Evolutionary conservation across 53 echinoderm and acorn worm genomes (phyloP), one percentile per base, ranked within the genome.

Genomic region (Astropecten irregularis): DNA sequence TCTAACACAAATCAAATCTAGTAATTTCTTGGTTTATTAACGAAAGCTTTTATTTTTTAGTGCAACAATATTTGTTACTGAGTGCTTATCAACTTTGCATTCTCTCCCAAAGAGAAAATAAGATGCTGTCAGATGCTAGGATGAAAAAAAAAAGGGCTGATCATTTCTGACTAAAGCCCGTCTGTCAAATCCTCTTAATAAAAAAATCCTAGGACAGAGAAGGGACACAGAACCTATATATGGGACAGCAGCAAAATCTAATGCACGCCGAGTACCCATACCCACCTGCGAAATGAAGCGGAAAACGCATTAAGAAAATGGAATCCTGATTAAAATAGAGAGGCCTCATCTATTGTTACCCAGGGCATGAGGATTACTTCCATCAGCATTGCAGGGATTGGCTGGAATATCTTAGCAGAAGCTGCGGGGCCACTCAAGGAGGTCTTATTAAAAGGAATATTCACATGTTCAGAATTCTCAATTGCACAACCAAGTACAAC

Each of bases 281-380:
- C n/a, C n/a, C n/a, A n/a, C n/a, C n/a, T n/a, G 76, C 22, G 57
- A 58, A 76, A 39, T 56, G 58, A 76, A 57, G 57, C 38, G 58
- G 58, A 76, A 76, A 76, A 76, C 27, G 76, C 76, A 76, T 76
- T 76, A 76, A 58, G 57, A 76, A 73, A 76, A 76, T 76, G 76
- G 58, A 76, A 57, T 57, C 58, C 76, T 76, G 76, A 56, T 76
- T 76, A 76, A 76, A 57, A 56, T 76, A 40, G 76, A 76, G 54
- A 76, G 35, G 76, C 57, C 58, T 39, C 76, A 76, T 76, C 76
- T 76, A 39, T 31, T 73, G 56, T 76, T 76, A 57, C 76, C 58
- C 76, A 4, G 76, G 59, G 76, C 58, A 58, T 57, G 40, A 26
- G 57, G 76, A 76, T 76, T 76, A 76, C 58, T 76, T 76, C 33